These are phyloP conservation scores for Albula goreensis DNA, from an alignment of 2,113 vertebrate species.

Conservation along the genomic window DNA sequence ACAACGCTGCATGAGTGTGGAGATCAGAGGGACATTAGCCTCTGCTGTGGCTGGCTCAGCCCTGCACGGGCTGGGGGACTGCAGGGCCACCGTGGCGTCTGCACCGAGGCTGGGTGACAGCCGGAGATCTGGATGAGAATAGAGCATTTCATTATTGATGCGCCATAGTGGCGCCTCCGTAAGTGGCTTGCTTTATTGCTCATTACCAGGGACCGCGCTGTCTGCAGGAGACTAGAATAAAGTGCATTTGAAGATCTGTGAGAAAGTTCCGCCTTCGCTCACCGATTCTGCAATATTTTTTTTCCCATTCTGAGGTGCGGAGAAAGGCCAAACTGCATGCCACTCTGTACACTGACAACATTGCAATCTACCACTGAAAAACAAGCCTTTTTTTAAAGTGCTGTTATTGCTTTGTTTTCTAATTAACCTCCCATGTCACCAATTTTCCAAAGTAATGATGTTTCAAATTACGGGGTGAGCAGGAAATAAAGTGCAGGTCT, in stretches of 20 bases:
- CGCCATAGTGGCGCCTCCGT: not conserved
- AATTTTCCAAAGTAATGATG: not conserved
- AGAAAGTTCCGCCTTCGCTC: not conserved
- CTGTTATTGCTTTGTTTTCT: not conserved
- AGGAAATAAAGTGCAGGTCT: not conserved
- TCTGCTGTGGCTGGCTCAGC: not conserved
- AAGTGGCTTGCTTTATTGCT: not conserved
- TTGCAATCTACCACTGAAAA: too few species aligned
- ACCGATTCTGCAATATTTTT: not conserved
- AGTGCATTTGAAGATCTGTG: not conserved
- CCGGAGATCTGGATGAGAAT: not conserved
- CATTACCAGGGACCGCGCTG: not conserved
- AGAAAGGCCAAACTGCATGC: not conserved
- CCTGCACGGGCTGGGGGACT: not conserved
- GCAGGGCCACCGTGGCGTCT: not conserved
- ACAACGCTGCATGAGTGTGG: not conserved
- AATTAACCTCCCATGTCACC: not conserved
- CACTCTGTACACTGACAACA: too few species aligned
- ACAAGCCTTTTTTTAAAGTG: not conserved
- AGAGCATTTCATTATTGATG: not conserved
- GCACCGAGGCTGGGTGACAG: not conserved
- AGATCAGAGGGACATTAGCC: not conserved
- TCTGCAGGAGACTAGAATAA: not conserved
- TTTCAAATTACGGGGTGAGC: too few species aligned
- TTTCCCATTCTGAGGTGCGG: too few species aligned